Percentiles rank a stretch among this genome's conserved stretches.
These are phyloP conservation scores for Drosophila mauritiana DNA, from an alignment of 1,140 invertebrate species.

Conservation along the genomic window DNA sequence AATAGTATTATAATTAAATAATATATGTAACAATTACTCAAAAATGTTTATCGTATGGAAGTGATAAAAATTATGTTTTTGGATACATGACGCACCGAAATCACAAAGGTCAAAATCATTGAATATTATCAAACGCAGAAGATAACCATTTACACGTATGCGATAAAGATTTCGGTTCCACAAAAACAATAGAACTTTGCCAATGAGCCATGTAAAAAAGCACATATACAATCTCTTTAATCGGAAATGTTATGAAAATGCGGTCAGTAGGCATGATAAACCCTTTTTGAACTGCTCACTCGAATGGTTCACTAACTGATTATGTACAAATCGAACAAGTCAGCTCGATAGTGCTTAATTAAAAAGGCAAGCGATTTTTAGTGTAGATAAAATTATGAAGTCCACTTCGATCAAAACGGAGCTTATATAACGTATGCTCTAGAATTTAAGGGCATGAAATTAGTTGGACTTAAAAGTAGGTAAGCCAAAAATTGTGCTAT, in stretches of 20 bases:
- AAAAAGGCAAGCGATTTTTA: not conserved
- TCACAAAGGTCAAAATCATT: not conserved
- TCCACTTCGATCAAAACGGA: not conserved
- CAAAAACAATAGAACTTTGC: conserved; percentile 2
- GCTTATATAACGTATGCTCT: too few relatives aligned
- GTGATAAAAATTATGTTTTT: not conserved
- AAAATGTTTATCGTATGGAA: not conserved
- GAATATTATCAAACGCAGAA: conserved; percentile 6
- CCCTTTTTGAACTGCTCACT: conserved; percentile 19
- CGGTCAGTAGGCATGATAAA: conserved; percentile 21
- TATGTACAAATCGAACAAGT: not conserved
- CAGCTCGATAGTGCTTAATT: not conserved
- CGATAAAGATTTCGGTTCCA: conserved; percentile 6
- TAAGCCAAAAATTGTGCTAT: too few relatives aligned
- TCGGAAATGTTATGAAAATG: conserved; percentile 12
- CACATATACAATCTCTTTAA: conserved; percentile 11
- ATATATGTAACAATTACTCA: too few relatives aligned
- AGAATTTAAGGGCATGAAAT: too few relatives aligned
- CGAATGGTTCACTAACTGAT: conserved; percentile 14
- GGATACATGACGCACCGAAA: not conserved
- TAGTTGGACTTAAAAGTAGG: too few relatives aligned
- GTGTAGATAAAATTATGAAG: not conserved
- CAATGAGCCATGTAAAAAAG: conserved; percentile 1
- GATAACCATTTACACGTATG: conserved; percentile 10
- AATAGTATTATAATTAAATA: too few relatives aligned